Evolutionary conservation across 2,888 invertebrate species (phyloP).

Genomic region (Mythimna ferrago): DNA sequence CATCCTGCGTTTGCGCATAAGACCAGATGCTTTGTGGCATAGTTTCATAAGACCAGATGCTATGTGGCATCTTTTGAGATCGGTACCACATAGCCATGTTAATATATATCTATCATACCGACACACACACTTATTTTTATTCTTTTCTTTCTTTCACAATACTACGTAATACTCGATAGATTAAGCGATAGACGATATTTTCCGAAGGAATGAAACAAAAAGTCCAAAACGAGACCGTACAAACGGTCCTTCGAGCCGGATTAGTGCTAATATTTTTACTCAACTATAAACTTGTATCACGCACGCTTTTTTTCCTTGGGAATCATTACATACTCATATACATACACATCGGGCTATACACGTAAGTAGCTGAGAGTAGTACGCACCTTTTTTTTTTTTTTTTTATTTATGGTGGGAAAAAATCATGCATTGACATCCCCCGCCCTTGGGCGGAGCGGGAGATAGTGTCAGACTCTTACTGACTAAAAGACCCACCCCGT

Average conservation of each 20-base stretch:
- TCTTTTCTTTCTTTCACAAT: not conserved
- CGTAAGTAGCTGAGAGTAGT: too few species aligned
- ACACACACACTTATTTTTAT: not conserved
- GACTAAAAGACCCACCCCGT: too few species aligned
- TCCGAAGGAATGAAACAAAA: not conserved
- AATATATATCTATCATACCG: not conserved
- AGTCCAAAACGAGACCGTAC: not conserved
- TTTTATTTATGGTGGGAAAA: too few species aligned
- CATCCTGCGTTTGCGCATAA: not conserved
- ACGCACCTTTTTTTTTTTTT: too few species aligned
- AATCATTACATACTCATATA: too few species aligned
- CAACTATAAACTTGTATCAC: too few species aligned
- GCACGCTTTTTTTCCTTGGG: too few species aligned
- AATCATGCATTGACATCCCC: too few species aligned
- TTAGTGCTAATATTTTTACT: not conserved
- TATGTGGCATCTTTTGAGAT: not conserved
- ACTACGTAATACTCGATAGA: not conserved
- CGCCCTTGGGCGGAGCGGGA: too few species aligned
- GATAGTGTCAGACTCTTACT: too few species aligned
- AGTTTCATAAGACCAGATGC: not conserved
- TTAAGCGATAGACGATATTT: not conserved
- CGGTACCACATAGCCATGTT: not conserved
- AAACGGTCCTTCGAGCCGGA: not conserved
- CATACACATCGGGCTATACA: too few species aligned
- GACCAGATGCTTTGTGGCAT: not conserved